phyloP scores from a whole-genome alignment of 2,113 vertebrate species.

The Thryonomys swinderianus region DNA sequence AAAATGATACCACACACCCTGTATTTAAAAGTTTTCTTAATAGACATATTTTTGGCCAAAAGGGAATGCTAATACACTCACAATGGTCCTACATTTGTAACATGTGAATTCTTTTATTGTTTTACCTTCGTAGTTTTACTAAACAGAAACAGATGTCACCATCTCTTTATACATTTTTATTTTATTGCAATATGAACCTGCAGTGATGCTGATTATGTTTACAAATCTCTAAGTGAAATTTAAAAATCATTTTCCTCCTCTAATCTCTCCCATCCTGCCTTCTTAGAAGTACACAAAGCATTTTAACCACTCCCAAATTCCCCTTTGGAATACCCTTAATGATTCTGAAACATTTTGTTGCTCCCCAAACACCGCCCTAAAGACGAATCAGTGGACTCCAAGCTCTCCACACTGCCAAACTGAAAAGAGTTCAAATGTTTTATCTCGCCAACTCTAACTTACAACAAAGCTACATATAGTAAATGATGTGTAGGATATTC shows the following conservation, averaged over 20 bases:
- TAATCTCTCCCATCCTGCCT: slow-evolving; percentile 59
- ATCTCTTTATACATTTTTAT: slow-evolving; percentile 35
- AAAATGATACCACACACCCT: slow-evolving; percentile 25
- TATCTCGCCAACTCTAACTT: slow-evolving; percentile 69
- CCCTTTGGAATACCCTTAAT: slow-evolving; percentile 66
- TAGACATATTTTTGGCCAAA: not conserved
- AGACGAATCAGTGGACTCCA: slow-evolving; percentile 78
- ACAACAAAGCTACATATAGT: slow-evolving; percentile 67
- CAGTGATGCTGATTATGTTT: slow-evolving; percentile 52
- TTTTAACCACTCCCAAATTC: slow-evolving; percentile 75
- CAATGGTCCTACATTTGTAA: slow-evolving; percentile 25
- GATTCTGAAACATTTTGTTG: slow-evolving; percentile 76
- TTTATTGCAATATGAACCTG: slow-evolving; percentile 60
- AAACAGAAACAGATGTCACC: slow-evolving; percentile 21
- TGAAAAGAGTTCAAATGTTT: slow-evolving; percentile 76
- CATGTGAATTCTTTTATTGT: slow-evolving; percentile 21
- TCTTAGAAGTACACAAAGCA: slow-evolving; percentile 73
- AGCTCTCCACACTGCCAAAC: slow-evolving; percentile 71
- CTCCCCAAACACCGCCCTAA: slow-evolving; percentile 80
- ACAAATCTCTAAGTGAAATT: slow-evolving; percentile 63
- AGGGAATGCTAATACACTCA: slow-evolving; percentile 16
- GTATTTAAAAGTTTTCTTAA: slow-evolving; percentile 41
- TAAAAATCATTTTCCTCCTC: slow-evolving; percentile 43
- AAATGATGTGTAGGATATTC: slow-evolving; percentile 51
- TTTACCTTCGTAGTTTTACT: slow-evolving; percentile 54